Evolutionary conservation across 2,888 invertebrate species (phyloP), one percentile per base, ranked within the genome.

Genomic region (Drosophila demipolita): DNA sequence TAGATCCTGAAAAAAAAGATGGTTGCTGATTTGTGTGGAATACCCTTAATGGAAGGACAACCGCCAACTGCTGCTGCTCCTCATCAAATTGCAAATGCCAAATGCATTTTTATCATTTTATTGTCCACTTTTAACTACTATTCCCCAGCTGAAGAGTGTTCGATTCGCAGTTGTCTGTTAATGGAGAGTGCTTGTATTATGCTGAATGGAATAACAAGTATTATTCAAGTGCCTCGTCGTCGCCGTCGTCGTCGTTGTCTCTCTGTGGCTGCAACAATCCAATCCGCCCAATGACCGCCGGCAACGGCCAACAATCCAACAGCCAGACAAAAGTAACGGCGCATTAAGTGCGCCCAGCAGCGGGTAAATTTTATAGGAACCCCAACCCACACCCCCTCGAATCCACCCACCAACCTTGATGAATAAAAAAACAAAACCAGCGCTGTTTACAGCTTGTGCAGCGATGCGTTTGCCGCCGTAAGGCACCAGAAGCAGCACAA

Each of bases 301-400:
- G 17, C 36, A 17, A 36, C 32, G n/a, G 17, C 78, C 62, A 61
- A 29, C 29, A 29, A 29, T 29, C 29, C 29, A 29, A 29, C 29
- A 53, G 83, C 76, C 76, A 74, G 76, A 76, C 83, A 66, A 73
- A 79, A 72, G 74, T 84, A 78, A 81, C 78, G 82, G 84, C 69
- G 78, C 75, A 83, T 84, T 78, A 81, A 83, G 75, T 83, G 75
- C 74, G 75, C 78, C 69, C 83, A 73, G 65, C 77, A 75, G 80
- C 75, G 58, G 58, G 53, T 54, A 80, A 60, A 75, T 70, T 65
- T 65, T 45, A 69, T 59, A 17, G 32, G 17, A 45, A 23, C 20
- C 45, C 45, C 3, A 5, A 26, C 26, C 26, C 23, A 23, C 23
- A 23, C 20, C 45, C 36, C 36, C 36, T 36, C 7, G 36, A 29